A percentile compares a stretch with the other conserved stretches of the same genome.
phyloP scores from a whole-genome alignment of 2,113 vertebrate species.

The Crotalus tigris region DNA sequence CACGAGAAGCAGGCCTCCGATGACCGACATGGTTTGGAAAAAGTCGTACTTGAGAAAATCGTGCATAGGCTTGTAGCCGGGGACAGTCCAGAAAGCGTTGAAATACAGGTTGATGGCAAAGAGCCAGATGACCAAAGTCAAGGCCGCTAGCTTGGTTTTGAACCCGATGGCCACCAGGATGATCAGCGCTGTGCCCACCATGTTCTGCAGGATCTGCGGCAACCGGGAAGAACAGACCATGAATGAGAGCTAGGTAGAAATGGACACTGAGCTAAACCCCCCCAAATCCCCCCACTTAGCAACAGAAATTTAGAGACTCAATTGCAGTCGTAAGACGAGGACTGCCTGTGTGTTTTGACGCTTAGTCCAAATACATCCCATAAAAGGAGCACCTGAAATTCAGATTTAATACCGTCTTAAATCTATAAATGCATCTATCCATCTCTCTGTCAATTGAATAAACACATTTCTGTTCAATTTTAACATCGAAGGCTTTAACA shows the following conservation, averaged over 20 bases:
- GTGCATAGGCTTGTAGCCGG: slow-evolving; percentile 96
- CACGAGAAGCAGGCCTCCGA: slow-evolving; percentile 92
- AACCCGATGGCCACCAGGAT: slow-evolving; percentile 94
- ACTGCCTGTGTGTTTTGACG: too few relatives aligned
- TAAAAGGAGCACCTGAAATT: too few relatives aligned
- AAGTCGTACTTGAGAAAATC: slow-evolving; percentile 99
- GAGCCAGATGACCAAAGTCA: slow-evolving; percentile 95
- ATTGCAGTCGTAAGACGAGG: too few relatives aligned
- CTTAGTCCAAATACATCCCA: too few relatives aligned
- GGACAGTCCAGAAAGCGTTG: slow-evolving; percentile 97
- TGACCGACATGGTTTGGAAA: slow-evolving; percentile 98
- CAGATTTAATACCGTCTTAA: too few relatives aligned
- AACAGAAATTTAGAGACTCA: too few relatives aligned
- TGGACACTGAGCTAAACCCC: neutral
- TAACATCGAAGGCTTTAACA: too few relatives aligned
- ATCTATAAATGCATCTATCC: too few relatives aligned
- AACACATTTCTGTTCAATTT: too few relatives aligned
- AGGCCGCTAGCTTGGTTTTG: slow-evolving; percentile 94
- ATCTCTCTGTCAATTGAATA: too few relatives aligned
- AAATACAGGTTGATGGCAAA: slow-evolving; percentile 95
- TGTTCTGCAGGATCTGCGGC: slow-evolving; percentile 90
- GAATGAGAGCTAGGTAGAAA: neutral
- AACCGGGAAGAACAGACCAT: neutral
- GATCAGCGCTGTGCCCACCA: slow-evolving; percentile 94
- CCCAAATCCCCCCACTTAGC: too few relatives aligned